Evolutionary conservation across 1,140 invertebrate genomes (phyloP).

Genomic region (Hyles euphorbiae): DNA sequence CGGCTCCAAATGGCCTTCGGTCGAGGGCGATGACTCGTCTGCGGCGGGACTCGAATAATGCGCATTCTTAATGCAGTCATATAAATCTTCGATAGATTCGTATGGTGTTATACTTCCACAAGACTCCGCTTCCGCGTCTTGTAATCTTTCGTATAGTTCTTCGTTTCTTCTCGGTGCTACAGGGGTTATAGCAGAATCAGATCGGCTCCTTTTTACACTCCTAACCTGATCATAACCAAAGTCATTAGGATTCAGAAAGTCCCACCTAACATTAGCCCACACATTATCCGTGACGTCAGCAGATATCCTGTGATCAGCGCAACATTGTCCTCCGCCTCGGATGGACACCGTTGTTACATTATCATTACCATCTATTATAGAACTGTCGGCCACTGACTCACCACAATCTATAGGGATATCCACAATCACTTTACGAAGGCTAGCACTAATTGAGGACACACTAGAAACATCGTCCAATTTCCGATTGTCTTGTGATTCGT

Average conservation of each 20-base stretch:
- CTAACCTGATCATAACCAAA: constrained; percentile 67
- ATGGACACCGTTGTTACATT: constrained; percentile 58
- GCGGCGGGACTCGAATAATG: constrained; percentile 48
- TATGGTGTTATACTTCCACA: constrained; percentile 69
- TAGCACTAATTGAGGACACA: constrained; percentile 41
- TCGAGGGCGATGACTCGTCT: constrained; percentile 60
- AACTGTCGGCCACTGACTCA: constrained; percentile 47
- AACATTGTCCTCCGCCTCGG: constrained; percentile 59
- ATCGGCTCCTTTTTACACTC: constrained; percentile 62
- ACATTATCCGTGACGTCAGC: constrained; percentile 64
- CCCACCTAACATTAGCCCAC: constrained; percentile 71
- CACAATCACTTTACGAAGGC: constrained; percentile 52
- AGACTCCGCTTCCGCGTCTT: constrained; percentile 55
- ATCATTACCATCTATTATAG: constrained; percentile 45
- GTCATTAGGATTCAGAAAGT: constrained; percentile 65
- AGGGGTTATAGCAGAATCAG: constrained; percentile 65
- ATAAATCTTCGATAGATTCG: constrained; percentile 72
- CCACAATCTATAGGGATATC: constrained; percentile 56
- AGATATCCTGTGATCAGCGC: constrained; percentile 65
- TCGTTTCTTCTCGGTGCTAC: constrained; percentile 47
- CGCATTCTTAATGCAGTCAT: constrained; percentile 69
- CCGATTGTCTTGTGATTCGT: constrained; percentile 39
- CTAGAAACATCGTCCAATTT: constrained; percentile 59
- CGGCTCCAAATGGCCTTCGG: constrained; percentile 58
- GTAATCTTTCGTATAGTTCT: constrained; percentile 63